Conservation (phyloP, 2,113 vertebrate genomes). For the Dipodomys stephensi region DNA sequence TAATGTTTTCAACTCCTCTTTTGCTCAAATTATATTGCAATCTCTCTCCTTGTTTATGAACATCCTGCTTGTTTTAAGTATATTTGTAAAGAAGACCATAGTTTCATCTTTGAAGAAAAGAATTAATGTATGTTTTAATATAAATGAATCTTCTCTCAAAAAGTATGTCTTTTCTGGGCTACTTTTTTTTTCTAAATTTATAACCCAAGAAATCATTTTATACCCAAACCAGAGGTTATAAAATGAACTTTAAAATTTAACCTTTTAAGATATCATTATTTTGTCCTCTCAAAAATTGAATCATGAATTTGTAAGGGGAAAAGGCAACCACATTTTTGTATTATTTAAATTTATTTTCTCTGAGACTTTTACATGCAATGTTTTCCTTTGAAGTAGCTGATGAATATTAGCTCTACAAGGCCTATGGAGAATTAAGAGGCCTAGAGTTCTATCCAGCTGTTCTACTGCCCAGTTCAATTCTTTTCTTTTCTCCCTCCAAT, state of each 20-base stretch:
- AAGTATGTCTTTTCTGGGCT: not conserved
- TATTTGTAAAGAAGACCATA: not conserved
- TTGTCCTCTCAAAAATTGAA: constrained; percentile 31
- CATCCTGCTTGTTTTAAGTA: constrained; percentile 23
- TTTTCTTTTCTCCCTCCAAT: not conserved
- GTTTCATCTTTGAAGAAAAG: constrained; percentile 24
- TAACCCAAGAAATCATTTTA: constrained; percentile 29
- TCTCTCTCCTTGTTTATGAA: not conserved
- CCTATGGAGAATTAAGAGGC: not conserved
- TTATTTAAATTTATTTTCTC: constrained; percentile 4
- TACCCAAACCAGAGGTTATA: constrained; percentile 3
- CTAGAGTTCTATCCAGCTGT: not conserved
- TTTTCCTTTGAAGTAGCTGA: constrained; percentile 24
- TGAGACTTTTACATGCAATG: not conserved
- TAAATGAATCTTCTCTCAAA: constrained; percentile 31
- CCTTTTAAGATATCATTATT: not conserved
- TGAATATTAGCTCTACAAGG: not conserved
- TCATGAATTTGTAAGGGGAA: constrained; percentile 23
- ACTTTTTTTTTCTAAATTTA: not conserved
- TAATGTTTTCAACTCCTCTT: not conserved
- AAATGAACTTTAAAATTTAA: constrained; percentile 26
- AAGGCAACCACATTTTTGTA: constrained; percentile 30
- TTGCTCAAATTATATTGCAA: not conserved
- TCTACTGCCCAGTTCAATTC: not conserved
- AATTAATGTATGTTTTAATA: constrained; percentile 19